Evolutionary conservation across 2,797 vertebrate genomes (phyloP), one percentile per base, ranked within the genome.

Genomic region (Pseudopleuronectes americanus): DNA sequence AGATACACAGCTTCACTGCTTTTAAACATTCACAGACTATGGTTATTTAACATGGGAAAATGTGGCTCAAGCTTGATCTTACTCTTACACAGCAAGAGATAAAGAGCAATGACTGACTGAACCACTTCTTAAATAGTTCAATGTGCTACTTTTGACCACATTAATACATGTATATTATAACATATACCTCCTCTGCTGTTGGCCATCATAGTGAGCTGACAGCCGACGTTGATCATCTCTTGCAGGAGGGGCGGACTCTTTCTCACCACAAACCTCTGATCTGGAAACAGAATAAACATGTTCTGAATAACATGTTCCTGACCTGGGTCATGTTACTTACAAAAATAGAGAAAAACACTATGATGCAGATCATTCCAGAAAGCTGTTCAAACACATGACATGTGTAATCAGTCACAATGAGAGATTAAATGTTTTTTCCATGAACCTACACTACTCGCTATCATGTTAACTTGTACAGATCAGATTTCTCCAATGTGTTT

Each of bases 161-260:
- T 33, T 4, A 21, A 43, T 7, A 43, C 7, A 38, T 9, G 4
- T 22, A 4, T 13, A 4, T 38, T 17, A 16, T 19, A 16, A 17
- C 17, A 52, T 89, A 87, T 93, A 99, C 98, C 97, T 96, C 98
- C 97, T 89, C 98, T 94, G 88, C 96, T 99, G 86, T 96, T 97
- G 71, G 98, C 98, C 97, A 99, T 99, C 93, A 99, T 97, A 71
- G 97, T 99, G 22, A 99, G 94, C 9, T 99, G 98, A 81, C 98
- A 99, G 85, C 98, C 97, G 49, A 99, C 97, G 59, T 99, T 99
- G 90, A 99, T 96, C 96, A 99, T 99, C 94, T 99, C 98, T 91
- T 99, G 98, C 68, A 99, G 96, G 43, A 99, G 93, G 4, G 97
- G 95, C 45, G 98, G 98, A 83, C 96, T 96, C 90, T 99, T 99